phyloP scores from a whole-genome alignment of 2,888 invertebrate genomes.

The Quadroppia sp. region DNA sequence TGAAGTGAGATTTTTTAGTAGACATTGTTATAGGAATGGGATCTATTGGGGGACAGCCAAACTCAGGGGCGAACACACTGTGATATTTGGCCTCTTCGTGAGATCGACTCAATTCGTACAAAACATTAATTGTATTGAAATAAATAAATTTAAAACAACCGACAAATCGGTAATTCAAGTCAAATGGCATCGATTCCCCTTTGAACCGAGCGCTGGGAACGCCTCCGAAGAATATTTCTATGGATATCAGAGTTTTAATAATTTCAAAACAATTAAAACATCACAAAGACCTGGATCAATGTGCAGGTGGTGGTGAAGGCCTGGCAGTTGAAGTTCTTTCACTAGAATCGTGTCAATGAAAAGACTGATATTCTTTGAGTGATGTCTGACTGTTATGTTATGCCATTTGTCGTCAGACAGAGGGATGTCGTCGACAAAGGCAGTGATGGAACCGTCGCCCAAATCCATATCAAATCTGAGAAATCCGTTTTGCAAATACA shows the following conservation, averaged over 20 bases:
- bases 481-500: constrained; percentile 70
- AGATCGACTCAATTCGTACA: constrained; percentile 74
- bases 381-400: constrained; percentile 79
- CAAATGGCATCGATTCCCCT: not conserved
- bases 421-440: constrained; percentile 50
- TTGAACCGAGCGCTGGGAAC: not conserved
- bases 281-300: constrained; percentile 93
- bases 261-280: no score
- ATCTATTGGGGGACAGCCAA: constrained; percentile 74
- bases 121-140: constrained; percentile 84
- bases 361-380: constrained; percentile 64
- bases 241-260: no score
- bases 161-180: constrained; percentile 67
- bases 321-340: not conserved
- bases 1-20: not conserved
- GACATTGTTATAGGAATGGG: constrained; percentile 79
- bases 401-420: constrained; percentile 62
- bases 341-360: constrained; percentile 63
- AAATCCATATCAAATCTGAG: constrained; percentile 82
- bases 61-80: constrained; percentile 73
- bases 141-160: constrained; percentile 87
- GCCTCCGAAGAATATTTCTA: constrained; percentile 42
- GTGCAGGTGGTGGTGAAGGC: constrained; percentile 61
- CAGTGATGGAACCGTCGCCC: constrained; percentile 65
- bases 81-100: constrained; percentile 67